These are phyloP conservation scores for Drosophila sproati DNA, from an alignment of 1,140 invertebrate genomes.

Conservation along the genomic window DNA sequence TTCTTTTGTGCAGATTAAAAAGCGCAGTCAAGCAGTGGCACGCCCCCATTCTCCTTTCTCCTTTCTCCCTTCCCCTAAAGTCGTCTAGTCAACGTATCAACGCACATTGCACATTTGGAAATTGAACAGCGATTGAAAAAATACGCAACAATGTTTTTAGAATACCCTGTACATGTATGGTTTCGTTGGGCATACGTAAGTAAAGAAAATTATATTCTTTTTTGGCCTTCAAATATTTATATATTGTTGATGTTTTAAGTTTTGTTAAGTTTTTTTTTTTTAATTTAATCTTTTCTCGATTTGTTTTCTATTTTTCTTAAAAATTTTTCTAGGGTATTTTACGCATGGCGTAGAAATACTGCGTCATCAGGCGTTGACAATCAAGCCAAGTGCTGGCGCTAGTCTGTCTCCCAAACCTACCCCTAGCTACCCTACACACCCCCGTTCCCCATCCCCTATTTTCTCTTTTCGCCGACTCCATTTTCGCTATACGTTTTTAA, in stretches of 20 bases:
- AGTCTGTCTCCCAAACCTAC: conserved; percentile 22
- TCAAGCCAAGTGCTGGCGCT: conserved; percentile 71
- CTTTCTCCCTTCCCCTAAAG: not conserved
- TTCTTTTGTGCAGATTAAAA: conserved; percentile 74
- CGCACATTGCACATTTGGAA: conserved; percentile 35
- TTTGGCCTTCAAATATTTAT: too few relatives aligned
- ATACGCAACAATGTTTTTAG: conserved; percentile 37
- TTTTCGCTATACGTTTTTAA: conserved; percentile 53
- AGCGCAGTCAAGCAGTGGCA: conserved; percentile 71
- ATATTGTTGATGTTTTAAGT: too few relatives aligned
- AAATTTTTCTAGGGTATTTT: not conserved
- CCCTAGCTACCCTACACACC: not conserved
- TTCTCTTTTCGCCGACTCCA: not conserved
- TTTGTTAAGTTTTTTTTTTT: too few relatives aligned
- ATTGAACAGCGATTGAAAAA: conserved; percentile 51
- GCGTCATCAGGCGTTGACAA: conserved; percentile 43
- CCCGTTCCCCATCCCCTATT: not conserved
- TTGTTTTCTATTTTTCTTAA: not conserved
- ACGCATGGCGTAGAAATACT: conserved; percentile 6
- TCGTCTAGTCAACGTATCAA: not conserved
- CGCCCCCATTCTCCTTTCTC: conserved; percentile 1
- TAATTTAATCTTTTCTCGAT: too few relatives aligned
- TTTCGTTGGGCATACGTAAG: not conserved
- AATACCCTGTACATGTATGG: conserved; percentile 21
- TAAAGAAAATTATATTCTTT: not conserved